Percentiles rank a stretch among this genome's conserved stretches.
phyloP scores from a whole-genome alignment of 2,113 vertebrate species.

The Tetrao urogallus region DNA sequence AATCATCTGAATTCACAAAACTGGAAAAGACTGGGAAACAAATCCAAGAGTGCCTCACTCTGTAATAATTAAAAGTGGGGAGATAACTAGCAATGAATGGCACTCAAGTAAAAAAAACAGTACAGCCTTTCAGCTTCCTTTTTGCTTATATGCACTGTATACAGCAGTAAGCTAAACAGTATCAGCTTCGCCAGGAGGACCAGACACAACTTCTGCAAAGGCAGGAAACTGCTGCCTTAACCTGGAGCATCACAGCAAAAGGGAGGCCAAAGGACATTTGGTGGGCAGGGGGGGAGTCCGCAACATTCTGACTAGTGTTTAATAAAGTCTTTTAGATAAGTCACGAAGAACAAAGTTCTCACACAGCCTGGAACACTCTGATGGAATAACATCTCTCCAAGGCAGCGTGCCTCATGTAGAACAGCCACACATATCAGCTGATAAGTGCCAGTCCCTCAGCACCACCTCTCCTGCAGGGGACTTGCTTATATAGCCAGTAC shows the following conservation, averaged over 20 bases:
- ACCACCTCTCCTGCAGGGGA: neutral
- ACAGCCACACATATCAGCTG: neutral
- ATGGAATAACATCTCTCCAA: neutral
- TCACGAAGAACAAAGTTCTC: neutral
- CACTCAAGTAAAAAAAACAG: neutral
- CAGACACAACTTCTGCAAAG: neutral
- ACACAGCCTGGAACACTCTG: neutral
- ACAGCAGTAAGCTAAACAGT: neutral
- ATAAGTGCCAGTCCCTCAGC: neutral
- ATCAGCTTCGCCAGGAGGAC: neutral
- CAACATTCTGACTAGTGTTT: neutral
- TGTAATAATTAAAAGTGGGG: neutral
- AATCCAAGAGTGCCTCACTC: neutral
- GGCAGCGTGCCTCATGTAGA: accelerated
- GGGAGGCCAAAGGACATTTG: neutral
- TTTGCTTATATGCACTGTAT: neutral
- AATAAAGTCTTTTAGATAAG: neutral
- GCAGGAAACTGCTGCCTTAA: neutral
- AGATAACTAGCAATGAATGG: neutral
- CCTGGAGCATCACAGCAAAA: neutral
- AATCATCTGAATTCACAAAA: neutral
- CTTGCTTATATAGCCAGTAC: neutral
- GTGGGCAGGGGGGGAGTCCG: accelerated
- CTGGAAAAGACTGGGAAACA: neutral
- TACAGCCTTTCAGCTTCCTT: neutral